These are phyloP conservation scores for Lineus longissimus DNA, from an alignment of 1,140 invertebrate genomes.

Conservation along the genomic window DNA sequence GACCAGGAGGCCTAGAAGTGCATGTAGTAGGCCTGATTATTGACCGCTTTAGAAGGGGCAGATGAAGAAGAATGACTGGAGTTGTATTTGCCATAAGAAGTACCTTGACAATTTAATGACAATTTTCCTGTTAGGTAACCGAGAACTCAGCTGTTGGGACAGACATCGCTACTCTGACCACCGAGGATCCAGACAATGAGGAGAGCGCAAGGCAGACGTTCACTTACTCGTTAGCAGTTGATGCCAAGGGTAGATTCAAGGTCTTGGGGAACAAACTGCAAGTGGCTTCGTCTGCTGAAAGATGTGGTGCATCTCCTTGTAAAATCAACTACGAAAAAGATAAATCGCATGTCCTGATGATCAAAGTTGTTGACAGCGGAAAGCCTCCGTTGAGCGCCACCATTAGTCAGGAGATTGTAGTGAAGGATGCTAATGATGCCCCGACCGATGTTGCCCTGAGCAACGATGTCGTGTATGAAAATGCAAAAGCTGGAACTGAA, in stretches of 20 bases:
- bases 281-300: conserved; percentile 15
- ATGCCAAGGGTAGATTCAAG: conserved; percentile 24
- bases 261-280: conserved; percentile 21
- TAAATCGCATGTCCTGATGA: conserved; percentile 11
- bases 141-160: conserved; percentile 27
- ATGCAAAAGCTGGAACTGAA: background rate
- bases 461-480: background rate
- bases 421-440: conserved; percentile 28
- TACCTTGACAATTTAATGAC: too few species aligned
- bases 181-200: conserved; percentile 25
- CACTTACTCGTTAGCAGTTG: conserved; percentile 19
- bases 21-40: too few species aligned
- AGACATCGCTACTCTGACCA: conserved; percentile 20
- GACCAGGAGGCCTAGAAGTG: too few species aligned
- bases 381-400: conserved; percentile 17
- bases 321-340: conserved; percentile 23
- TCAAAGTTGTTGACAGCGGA: conserved; percentile 28
- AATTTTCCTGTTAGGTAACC: too few species aligned
- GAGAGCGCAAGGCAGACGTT: conserved; percentile 12
- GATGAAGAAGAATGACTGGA: too few species aligned
- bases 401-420: conserved; percentile 19
- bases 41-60: too few species aligned
- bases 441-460: conserved; percentile 15
- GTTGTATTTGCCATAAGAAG: background rate
- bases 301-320: conserved; percentile 15